phyloP scores from a whole-genome alignment of 2,113 vertebrate species.

The Gnathonemus longibarbis region DNA sequence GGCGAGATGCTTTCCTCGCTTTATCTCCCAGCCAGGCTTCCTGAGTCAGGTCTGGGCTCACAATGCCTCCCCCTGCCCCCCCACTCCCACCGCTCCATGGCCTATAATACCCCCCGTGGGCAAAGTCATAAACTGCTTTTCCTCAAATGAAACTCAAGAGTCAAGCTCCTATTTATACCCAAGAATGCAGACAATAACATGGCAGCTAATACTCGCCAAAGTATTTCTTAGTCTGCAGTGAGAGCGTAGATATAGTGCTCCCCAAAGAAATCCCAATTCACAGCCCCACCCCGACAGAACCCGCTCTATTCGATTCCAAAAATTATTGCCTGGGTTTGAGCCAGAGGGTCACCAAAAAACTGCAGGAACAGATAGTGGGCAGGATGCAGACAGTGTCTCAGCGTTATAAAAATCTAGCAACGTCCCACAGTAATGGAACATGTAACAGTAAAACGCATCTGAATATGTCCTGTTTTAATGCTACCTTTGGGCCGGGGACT shows the following conservation, averaged over 20 bases:
- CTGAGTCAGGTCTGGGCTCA: background rate
- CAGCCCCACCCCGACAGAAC: background rate
- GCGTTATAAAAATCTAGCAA: background rate
- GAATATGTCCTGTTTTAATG: background rate
- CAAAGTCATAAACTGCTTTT: background rate
- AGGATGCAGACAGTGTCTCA: background rate
- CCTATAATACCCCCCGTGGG: background rate
- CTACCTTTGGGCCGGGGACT: background rate
- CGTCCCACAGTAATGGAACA: background rate
- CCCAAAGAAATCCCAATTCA: background rate
- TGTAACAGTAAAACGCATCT: background rate
- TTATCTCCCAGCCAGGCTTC: background rate
- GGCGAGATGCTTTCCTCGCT: constrained; percentile 19
- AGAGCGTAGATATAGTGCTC: background rate
- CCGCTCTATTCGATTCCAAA: background rate
- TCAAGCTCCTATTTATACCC: background rate
- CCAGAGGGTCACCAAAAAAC: background rate
- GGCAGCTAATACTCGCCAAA: background rate
- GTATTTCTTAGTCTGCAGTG: background rate
- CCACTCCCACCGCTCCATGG: background rate
- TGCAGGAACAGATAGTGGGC: background rate
- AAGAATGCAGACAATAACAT: background rate
- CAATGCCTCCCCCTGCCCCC: background rate
- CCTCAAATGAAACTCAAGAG: background rate
- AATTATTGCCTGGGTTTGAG: background rate